Conservation (phyloP, 1,140 invertebrate genomes). For the Drosophila chauvacae region DNA sequence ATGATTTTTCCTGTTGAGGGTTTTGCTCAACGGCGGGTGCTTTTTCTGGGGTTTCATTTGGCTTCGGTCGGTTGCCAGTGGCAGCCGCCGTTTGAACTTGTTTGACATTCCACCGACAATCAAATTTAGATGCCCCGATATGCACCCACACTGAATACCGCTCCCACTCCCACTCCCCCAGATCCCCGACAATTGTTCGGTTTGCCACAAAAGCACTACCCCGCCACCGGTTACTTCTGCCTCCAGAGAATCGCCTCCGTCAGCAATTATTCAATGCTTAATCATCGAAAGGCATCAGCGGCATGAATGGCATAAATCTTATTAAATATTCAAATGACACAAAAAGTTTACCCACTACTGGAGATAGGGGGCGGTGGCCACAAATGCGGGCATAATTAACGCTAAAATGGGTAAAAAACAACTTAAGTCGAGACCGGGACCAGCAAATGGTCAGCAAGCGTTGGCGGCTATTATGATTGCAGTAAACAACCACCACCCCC, state of each 20-base stretch:
- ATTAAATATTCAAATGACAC: constrained; percentile 70
- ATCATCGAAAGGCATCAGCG: constrained; percentile 36
- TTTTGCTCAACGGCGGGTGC: constrained; percentile 2
- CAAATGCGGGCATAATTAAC: constrained; percentile 78
- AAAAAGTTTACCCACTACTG: constrained; percentile 25
- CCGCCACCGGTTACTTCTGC: not conserved
- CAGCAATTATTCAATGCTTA: constrained; percentile 53
- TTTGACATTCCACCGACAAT: constrained; percentile 70
- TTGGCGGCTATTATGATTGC: constrained; percentile 38
- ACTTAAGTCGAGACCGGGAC: not conserved
- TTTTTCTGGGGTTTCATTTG: constrained; percentile 45
- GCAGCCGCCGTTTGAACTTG: constrained; percentile 72
- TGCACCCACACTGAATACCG: not conserved
- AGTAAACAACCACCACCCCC: constrained; percentile 13
- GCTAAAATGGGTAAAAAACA: constrained; percentile 48
- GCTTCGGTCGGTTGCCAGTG: constrained; percentile 63
- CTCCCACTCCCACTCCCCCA: not conserved
- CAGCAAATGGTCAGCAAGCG: constrained; percentile 29
- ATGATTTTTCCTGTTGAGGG: constrained; percentile 19
- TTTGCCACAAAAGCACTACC: constrained; percentile 30
- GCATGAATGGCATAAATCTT: constrained; percentile 62
- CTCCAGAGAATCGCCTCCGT: constrained; percentile 13
- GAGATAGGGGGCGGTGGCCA: constrained; percentile 18
- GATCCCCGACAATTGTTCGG: constrained; percentile 33
- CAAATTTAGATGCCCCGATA: constrained; percentile 57